These are phyloP conservation scores for Dysidea cf. avara DNA, from an alignment of 37 sponge, comb jelly and placozoan species.

Conservation along the genomic window DNA sequence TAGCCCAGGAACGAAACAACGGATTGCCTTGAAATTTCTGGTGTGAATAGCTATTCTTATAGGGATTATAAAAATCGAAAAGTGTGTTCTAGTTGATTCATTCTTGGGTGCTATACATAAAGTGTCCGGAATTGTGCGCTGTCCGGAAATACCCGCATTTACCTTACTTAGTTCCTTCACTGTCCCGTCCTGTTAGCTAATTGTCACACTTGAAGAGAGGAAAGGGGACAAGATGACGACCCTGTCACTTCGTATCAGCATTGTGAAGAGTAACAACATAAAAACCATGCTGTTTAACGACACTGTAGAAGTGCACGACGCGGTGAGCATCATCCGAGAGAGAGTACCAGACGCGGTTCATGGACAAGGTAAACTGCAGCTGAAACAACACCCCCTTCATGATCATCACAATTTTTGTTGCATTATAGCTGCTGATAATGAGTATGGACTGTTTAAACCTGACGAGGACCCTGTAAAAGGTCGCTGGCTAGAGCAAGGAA, in stretches of 20 bases:
- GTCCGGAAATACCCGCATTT: no score
- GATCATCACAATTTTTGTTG: neutral
- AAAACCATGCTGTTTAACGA: slow-evolving; percentile 75
- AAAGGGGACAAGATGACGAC: no score
- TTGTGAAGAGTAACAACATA: slow-evolving; percentile 81
- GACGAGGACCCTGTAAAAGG: slow-evolving; percentile 40
- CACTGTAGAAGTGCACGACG: slow-evolving; percentile 41
- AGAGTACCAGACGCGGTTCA: slow-evolving; percentile 15
- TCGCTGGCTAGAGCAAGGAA: slow-evolving; percentile 42
- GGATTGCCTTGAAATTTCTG: no score
- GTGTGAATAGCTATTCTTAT: no score
- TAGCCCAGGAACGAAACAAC: no score
- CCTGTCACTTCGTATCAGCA: slow-evolving; percentile 85
- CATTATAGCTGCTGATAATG: neutral
- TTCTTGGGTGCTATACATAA: no score
- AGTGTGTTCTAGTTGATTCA: no score
- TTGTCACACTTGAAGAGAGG: no score
- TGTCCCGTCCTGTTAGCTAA: no score
- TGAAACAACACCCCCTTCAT: neutral
- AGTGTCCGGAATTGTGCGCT: no score
- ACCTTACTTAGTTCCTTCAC: no score
- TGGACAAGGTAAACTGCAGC: neutral
- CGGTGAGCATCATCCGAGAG: slow-evolving; percentile 38
- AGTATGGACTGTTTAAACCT: slow-evolving; percentile 20
- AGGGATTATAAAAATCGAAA: no score